Base-by-base conservation (phyloP, 2,113 vertebrate species). In the Siniperca knerii region DNA sequence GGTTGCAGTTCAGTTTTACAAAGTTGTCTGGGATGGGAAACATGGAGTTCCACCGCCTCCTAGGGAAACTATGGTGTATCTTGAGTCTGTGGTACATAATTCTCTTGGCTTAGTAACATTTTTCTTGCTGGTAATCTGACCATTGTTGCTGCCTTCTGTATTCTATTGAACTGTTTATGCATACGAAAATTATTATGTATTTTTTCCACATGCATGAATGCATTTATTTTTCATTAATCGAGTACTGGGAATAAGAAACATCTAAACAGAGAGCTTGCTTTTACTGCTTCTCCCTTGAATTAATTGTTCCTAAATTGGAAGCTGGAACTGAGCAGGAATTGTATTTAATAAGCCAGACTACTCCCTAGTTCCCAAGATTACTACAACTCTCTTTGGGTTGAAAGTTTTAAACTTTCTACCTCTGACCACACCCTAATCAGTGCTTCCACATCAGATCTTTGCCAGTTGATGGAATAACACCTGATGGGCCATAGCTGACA, bases 41-140 rank as follows among this genome's bases (percentile, higher is more conserved):
- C 15, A 40, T 75, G 33, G 79, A 46, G 42, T 33, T 73, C 18
- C 67, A 77, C 35, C 42, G 75, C 92, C 92, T 75, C 89, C 89
- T 85, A 79, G 29, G 1, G 88, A 61, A 58, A 82, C 46, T 20
- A 66, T 2, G 46, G 20, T 65, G 67, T 21, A 84, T n/a, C 46
- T 54, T n/a, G 9, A 6, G 16, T 50, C 13, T 62, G 20, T 48
- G 42, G 42, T 33, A 48, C 12, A 58, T 20, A 46, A 18, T n/a
- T 40, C 40, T 61, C 4, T 29, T 16, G 20, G 5, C n/a, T 69
- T 10, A 4, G 29, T n/a, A 21, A 76, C 9, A 78, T 18, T 42
- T 25, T 61, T 72, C 9, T 62, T 12, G 37, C 33, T 25, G 13
- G 48, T 65, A 70, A 42, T 55, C 2, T 66, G 35, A 44, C 4